Evolutionary conservation across 2,888 invertebrate species (phyloP).

Genomic region (Agonopterix alstromeriana): DNA sequence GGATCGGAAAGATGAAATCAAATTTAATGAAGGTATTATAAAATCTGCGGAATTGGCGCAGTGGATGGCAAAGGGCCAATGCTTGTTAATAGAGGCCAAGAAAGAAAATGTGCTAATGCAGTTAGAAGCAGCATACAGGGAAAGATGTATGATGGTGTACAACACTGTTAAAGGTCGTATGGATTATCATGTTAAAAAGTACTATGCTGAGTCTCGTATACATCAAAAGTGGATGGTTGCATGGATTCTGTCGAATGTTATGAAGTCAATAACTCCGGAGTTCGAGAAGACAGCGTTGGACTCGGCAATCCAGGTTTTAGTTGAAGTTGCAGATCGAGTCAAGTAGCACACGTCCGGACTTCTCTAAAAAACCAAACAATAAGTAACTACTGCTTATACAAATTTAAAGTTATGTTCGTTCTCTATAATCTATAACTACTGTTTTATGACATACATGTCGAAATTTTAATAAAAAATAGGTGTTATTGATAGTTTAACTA

Average conservation of each 20-base stretch:
- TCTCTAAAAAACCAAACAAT: no score
- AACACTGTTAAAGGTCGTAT: constrained; percentile 82
- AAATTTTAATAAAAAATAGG: no score
- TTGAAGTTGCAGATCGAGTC: constrained; percentile 75
- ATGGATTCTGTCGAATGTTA: constrained; percentile 92
- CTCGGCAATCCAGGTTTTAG: constrained; percentile 90
- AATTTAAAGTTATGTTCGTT: no score
- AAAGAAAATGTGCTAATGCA: constrained; percentile 95
- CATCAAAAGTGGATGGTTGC: constrained; percentile 95
- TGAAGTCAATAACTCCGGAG: constrained; percentile 85
- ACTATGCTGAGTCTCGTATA: constrained; percentile 85
- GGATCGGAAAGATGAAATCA: constrained; percentile 68
- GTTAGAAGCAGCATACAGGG: constrained; percentile 92
- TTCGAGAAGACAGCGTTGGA: constrained; percentile 91
- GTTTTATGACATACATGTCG: no score
- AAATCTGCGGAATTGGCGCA: constrained; percentile 81
- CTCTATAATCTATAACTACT: no score
- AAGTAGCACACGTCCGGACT: not conserved
- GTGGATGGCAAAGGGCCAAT: constrained; percentile 85
- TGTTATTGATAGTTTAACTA: no score
- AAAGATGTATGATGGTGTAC: constrained; percentile 73
- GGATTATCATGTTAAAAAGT: constrained; percentile 93
- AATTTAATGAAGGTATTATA: constrained; percentile 66
- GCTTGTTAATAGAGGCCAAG: constrained; percentile 86
- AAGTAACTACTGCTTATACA: no score